These are phyloP conservation scores for Pterocles gutturalis DNA, from an alignment of 2,113 vertebrate species.

Conservation along the genomic window DNA sequence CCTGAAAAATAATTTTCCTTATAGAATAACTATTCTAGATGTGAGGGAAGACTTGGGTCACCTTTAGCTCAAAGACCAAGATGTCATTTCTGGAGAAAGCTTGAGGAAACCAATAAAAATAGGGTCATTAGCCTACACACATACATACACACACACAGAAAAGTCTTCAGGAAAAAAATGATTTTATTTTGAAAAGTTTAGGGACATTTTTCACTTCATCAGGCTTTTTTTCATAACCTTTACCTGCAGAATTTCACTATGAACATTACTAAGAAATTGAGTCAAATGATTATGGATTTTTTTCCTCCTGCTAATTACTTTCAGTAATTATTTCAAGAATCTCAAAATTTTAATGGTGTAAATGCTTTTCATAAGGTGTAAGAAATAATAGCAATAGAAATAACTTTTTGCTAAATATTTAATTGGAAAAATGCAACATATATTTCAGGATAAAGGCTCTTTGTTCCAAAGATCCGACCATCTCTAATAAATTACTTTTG, in stretches of 20 bases:
- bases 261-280: background rate
- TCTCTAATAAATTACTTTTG: conserved; percentile 5
- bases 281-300: background rate
- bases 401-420: background rate
- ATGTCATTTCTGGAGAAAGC: background rate
- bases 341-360: background rate
- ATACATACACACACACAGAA: background rate
- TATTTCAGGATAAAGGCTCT: background rate
- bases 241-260: background rate
- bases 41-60: background rate
- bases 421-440: background rate
- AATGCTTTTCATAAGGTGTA: background rate
- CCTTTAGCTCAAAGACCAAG: background rate
- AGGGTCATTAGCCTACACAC: background rate
- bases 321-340: background rate
- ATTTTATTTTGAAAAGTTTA: background rate
- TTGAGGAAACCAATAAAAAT: background rate
- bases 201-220: background rate
- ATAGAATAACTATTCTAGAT: background rate
- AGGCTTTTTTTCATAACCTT: background rate
- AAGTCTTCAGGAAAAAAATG: background rate
- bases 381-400: background rate
- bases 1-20: background rate
- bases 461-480: background rate
- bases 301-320: background rate